These are phyloP conservation scores for Taphrorychus bicolor DNA, from an alignment of 2,888 invertebrate species.

Conservation along the genomic window DNA sequence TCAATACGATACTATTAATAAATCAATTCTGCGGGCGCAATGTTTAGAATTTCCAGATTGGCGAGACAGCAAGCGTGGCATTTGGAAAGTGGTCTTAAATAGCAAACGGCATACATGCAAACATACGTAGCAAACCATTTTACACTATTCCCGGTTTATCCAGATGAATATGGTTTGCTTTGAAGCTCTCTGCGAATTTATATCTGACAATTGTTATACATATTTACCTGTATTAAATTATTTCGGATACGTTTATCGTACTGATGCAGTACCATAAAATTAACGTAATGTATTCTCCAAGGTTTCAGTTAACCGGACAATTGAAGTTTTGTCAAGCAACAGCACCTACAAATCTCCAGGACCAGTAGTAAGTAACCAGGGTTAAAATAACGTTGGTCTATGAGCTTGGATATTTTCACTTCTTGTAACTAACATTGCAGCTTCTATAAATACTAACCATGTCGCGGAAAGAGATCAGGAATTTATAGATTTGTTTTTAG, in stretches of 20 bases:
- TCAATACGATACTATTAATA: conserved; percentile 34
- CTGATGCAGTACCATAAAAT: neutral
- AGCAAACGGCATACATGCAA: conserved; percentile 37
- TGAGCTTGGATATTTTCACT: neutral
- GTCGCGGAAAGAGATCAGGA: conserved; percentile 18
- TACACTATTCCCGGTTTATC: conserved; percentile 36
- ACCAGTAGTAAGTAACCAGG: neutral
- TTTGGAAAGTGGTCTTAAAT: conserved; percentile 37
- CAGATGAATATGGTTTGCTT: conserved; percentile 29
- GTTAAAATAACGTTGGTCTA: too few relatives aligned
- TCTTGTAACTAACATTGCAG: neutral
- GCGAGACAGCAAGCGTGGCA: conserved; percentile 31
- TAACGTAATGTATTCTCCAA: neutral
- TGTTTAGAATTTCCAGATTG: conserved; percentile 37
- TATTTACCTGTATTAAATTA: neutral
- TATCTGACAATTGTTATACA: conserved; percentile 17
- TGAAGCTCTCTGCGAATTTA: conserved; percentile 14
- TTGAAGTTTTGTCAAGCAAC: neutral
- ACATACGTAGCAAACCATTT: conserved; percentile 40
- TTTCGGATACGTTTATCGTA: neutral
- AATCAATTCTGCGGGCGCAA: conserved; percentile 35
- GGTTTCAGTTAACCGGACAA: conserved; percentile 3
- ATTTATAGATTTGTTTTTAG: conserved; percentile 38
- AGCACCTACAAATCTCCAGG: neutral
- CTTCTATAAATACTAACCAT: neutral